Evolutionary conservation across 2,888 invertebrate genomes (phyloP).

Genomic region (Caenorhabditis zanzibari): DNA sequence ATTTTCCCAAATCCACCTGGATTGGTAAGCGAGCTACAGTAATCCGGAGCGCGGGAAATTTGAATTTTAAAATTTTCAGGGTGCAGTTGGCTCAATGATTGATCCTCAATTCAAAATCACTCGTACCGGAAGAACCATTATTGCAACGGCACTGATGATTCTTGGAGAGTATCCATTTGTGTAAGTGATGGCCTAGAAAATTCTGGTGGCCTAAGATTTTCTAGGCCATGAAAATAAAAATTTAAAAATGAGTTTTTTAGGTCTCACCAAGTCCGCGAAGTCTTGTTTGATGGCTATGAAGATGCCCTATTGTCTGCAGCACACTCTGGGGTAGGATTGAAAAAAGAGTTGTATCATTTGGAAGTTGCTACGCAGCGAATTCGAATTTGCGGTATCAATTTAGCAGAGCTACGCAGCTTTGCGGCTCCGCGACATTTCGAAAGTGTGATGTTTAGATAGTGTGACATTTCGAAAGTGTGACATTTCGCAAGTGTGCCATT

Average conservation of each 20-base stretch:
- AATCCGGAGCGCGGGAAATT: too few relatives aligned
- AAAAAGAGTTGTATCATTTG: too few relatives aligned
- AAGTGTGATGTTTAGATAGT: too few relatives aligned
- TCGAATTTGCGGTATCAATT: too few relatives aligned
- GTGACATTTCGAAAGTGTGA: too few relatives aligned
- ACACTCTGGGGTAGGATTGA: conserved; percentile 67
- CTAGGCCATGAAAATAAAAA: background rate
- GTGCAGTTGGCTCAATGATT: conserved; percentile 74
- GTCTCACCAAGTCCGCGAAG: conserved; percentile 73
- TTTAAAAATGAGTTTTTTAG: conserved; percentile 65
- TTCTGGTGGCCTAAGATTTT: too few relatives aligned
- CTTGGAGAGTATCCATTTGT: conserved; percentile 77
- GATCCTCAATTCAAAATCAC: conserved; percentile 76
- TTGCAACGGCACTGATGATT: conserved; percentile 66
- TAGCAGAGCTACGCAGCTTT: too few relatives aligned
- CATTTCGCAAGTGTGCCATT: too few relatives aligned
- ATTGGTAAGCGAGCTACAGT: too few relatives aligned
- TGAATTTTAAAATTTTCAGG: conserved; percentile 60
- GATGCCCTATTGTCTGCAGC: conserved; percentile 78
- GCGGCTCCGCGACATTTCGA: too few relatives aligned
- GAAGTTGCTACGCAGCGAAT: too few relatives aligned
- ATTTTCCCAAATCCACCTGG: conserved; percentile 77
- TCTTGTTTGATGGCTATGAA: conserved; percentile 80
- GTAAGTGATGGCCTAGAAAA: conserved; percentile 49
- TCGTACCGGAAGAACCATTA: conserved; percentile 60